These are phyloP conservation scores for Ctenochaetus hawaiiensis DNA, from an alignment of 2,797 vertebrate genomes.

Conservation along the genomic window DNA sequence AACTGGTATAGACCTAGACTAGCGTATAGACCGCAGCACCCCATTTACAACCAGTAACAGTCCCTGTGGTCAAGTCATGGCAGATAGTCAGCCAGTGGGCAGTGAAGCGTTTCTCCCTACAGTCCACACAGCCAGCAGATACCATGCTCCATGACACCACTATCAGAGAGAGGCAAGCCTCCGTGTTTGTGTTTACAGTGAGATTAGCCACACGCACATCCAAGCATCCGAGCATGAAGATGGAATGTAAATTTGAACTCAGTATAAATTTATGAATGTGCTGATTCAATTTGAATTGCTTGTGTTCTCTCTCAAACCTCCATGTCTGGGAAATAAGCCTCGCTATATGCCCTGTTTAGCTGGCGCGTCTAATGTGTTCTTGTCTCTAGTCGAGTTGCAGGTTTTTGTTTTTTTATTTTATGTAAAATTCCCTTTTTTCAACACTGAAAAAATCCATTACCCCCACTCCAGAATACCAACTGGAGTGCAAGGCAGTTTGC, in stretches of 20 bases:
- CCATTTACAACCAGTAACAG: slow-evolving; percentile 30
- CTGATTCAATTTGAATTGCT: slow-evolving; percentile 66
- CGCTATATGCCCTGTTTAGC: slow-evolving; percentile 28
- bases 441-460: slow-evolving; percentile 34
- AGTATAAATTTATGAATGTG: slow-evolving; percentile 64
- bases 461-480: slow-evolving; percentile 15
- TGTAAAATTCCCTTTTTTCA: slow-evolving; percentile 12
- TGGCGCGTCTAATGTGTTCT: slow-evolving; percentile 30
- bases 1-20: slow-evolving; percentile 7
- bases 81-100: slow-evolving; percentile 50
- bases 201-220: slow-evolving; percentile 65
- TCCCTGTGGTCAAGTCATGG: slow-evolving; percentile 42
- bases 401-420: not conserved
- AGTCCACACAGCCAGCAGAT: slow-evolving; percentile 51
- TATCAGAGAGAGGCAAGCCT: slow-evolving; percentile 56
- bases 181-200: slow-evolving; percentile 67
- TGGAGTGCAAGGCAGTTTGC: slow-evolving; percentile 17
- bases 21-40: slow-evolving; percentile 23
- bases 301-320: slow-evolving; percentile 56
- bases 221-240: slow-evolving; percentile 43
- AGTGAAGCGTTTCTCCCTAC: slow-evolving; percentile 48
- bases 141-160: slow-evolving; percentile 57
- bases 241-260: slow-evolving; percentile 68
- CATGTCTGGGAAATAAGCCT: slow-evolving; percentile 53
- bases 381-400: slow-evolving; percentile 12